phyloP scores from a whole-genome alignment of 2,113 vertebrate genomes.

The Formicarius rufipectus region DNA sequence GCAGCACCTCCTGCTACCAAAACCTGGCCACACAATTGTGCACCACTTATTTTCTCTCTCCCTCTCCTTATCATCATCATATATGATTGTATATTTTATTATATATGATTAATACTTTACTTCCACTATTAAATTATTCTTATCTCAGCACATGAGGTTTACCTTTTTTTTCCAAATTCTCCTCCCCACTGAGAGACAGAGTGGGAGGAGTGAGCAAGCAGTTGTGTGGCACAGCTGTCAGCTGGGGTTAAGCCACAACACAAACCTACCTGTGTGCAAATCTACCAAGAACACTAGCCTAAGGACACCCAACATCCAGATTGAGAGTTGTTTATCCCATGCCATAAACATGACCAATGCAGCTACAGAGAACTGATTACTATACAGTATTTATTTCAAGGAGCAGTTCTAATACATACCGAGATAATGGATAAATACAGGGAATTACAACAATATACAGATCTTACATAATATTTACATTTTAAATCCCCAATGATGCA shows the following conservation, averaged over 20 bases:
- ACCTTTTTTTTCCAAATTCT: neutral
- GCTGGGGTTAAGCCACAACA: neutral
- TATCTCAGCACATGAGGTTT: neutral
- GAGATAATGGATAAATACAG: neutral
- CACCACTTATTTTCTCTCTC: neutral
- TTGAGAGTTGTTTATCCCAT: neutral
- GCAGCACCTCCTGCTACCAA: neutral
- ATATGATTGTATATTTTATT: too few relatives aligned
- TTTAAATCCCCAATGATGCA: neutral
- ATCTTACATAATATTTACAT: slow-evolving; percentile 39
- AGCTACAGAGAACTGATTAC: neutral
- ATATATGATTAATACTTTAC: neutral
- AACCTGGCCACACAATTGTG: neutral
- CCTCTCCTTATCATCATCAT: neutral
- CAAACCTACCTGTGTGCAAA: neutral
- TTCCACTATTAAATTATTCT: neutral
- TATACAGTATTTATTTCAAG: slow-evolving; percentile 27
- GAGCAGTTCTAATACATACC: neutral
- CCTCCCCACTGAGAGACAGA: accelerated
- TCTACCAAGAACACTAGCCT: neutral
- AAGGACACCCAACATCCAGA: neutral
- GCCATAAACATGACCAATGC: neutral
- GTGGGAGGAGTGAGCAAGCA: neutral
- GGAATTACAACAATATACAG: neutral
- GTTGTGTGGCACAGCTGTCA: neutral